phyloP scores from a whole-genome alignment of 2,113 vertebrate species.

The Lampris megalopsis region DNA sequence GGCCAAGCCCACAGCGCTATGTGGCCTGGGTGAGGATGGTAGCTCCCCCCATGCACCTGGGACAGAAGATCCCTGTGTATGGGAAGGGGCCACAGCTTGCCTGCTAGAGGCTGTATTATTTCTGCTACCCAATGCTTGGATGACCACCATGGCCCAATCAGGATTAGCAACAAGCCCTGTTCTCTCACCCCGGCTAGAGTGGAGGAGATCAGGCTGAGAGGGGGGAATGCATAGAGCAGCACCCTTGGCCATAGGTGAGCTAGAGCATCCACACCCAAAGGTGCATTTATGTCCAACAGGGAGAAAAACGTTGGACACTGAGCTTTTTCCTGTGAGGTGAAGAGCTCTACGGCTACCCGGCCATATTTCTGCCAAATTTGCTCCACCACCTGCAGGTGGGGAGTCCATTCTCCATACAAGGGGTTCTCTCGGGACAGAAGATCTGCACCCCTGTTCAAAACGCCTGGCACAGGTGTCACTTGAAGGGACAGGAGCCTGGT shows the following conservation, averaged over 20 bases:
- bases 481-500: too few relatives aligned
- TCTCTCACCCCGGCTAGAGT: background rate
- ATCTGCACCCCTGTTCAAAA: too few relatives aligned
- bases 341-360: too few relatives aligned
- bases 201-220: background rate
- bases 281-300: too few relatives aligned
- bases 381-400: too few relatives aligned
- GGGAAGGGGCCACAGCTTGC: background rate
- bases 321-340: too few relatives aligned
- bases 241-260: background rate
- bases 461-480: too few relatives aligned
- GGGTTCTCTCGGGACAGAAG: too few relatives aligned
- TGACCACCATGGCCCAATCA: background rate
- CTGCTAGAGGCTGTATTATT: background rate
- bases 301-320: too few relatives aligned
- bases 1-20: background rate
- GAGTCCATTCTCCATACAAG: too few relatives aligned
- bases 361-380: too few relatives aligned
- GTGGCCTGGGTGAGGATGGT: background rate
- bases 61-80: background rate
- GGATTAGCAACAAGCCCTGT: background rate
- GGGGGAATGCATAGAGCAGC: background rate
- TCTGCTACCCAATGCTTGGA: background rate
- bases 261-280: background rate
- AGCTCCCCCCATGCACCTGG: background rate